Conservation (phyloP, 2,888 invertebrate genomes). For the Melieria omissa region DNA sequence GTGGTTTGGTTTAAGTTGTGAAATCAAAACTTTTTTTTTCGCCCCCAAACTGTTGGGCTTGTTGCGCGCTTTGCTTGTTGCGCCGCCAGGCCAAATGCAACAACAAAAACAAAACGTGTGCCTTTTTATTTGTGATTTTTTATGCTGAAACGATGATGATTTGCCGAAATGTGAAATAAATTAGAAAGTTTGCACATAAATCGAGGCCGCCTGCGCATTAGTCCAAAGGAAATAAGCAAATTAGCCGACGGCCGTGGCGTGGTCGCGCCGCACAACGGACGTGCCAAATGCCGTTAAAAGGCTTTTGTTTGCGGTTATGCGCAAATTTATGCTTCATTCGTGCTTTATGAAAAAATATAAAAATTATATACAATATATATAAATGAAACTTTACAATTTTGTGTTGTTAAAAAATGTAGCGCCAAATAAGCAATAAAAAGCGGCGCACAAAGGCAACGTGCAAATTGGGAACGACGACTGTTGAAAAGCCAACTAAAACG, state of each 20-base stretch:
- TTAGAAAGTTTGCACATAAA: neutral
- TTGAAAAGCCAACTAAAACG: too few relatives aligned
- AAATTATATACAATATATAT: neutral
- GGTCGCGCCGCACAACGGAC: neutral
- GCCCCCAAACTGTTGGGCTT: neutral
- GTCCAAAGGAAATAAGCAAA: neutral
- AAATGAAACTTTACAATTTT: neutral
- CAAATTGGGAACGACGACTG: too few relatives aligned
- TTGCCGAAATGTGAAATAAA: conserved; percentile 1
- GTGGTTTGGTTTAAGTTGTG: neutral
- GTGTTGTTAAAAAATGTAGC: too few relatives aligned
- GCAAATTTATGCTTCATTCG: neutral
- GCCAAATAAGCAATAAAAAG: too few relatives aligned
- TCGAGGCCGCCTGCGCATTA: neutral
- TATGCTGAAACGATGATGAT: conserved; percentile 1
- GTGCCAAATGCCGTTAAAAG: neutral
- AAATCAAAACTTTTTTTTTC: neutral
- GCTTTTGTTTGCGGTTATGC: neutral
- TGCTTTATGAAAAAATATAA: neutral
- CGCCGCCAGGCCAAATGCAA: neutral
- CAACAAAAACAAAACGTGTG: neutral
- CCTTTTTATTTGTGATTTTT: neutral
- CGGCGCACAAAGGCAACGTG: too few relatives aligned
- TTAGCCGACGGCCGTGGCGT: neutral
- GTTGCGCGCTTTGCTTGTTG: too few relatives aligned